phyloP scores from a whole-genome alignment of 2,113 vertebrate species.

The Macrotis lagotis region DNA sequence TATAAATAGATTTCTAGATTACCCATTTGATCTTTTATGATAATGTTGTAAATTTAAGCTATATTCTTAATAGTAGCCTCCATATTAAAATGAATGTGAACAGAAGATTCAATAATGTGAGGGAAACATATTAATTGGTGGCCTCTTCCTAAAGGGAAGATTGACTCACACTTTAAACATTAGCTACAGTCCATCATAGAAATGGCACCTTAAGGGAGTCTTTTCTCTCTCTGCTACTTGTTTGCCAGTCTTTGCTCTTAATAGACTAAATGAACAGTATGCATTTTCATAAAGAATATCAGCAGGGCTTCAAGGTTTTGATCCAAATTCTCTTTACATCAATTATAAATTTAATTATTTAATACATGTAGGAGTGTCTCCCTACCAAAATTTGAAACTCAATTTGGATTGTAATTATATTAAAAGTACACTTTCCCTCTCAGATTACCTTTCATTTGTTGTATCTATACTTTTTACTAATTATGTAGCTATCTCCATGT shows the following conservation, averaged over 20 bases:
- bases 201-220: conserved; percentile 31
- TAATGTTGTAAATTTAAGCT: conserved; percentile 41
- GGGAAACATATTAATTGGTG: conserved; percentile 49
- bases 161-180: conserved; percentile 44
- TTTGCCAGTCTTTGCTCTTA: background rate
- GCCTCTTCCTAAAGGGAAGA: conserved; percentile 30
- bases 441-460: background rate
- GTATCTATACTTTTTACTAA: background rate
- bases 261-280: background rate
- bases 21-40: conserved; percentile 42
- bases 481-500: background rate
- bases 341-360: background rate
- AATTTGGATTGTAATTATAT: background rate
- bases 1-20: background rate
- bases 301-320: no score
- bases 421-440: background rate
- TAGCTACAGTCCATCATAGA: conserved; percentile 24
- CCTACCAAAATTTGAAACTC: background rate
- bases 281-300: background rate
- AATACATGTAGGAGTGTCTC: background rate
- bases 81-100: conserved; percentile 35
- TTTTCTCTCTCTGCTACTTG: conserved; percentile 8
- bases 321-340: background rate
- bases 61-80: conserved; percentile 26
- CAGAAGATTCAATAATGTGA: background rate